Evolutionary conservation across 1,140 invertebrate species (phyloP).

Genomic region (Tetragonula clypearis): DNA sequence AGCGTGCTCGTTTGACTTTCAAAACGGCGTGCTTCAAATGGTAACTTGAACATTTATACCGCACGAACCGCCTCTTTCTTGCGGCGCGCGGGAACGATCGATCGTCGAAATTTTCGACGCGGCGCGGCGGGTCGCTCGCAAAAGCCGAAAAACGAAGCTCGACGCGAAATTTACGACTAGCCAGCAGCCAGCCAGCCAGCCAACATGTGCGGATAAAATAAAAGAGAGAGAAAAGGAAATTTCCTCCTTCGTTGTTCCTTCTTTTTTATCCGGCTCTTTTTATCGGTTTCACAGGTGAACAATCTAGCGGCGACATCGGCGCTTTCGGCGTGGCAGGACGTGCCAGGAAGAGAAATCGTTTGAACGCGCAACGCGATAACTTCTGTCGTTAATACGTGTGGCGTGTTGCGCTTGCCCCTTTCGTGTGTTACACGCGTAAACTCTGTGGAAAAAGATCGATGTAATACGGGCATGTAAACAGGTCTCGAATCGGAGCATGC

Average conservation of each 20-base stretch:
- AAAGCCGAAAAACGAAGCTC: not conserved
- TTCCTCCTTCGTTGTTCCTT: not conserved
- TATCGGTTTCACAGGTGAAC: not conserved
- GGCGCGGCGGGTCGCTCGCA: too few species aligned
- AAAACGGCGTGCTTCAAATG: constrained; percentile 49
- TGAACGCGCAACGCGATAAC: constrained; percentile 9
- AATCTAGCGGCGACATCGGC: not conserved
- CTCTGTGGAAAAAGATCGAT: constrained; percentile 21
- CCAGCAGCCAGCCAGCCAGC: too few species aligned
- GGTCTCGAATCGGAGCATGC: constrained; percentile 53
- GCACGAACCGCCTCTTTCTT: constrained; percentile 17
- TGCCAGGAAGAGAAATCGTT: constrained; percentile 36
- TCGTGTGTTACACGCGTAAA: constrained; percentile 4
- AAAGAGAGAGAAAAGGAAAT: not conserved
- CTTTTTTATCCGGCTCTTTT: not conserved
- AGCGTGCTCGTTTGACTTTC: constrained; percentile 57
- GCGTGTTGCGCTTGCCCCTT: not conserved
- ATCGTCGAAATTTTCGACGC: constrained; percentile 25
- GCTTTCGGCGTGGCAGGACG: not conserved
- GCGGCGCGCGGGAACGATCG: constrained; percentile 23
- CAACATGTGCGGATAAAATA: not conserved
- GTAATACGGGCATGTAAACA: constrained; percentile 35
- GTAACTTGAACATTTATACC: constrained; percentile 60
- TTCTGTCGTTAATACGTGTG: constrained; percentile 31
- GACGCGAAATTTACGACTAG: not conserved